Base-by-base conservation (phyloP, 2,113 vertebrate species). In the Tetraodon nigroviridis region DNA sequence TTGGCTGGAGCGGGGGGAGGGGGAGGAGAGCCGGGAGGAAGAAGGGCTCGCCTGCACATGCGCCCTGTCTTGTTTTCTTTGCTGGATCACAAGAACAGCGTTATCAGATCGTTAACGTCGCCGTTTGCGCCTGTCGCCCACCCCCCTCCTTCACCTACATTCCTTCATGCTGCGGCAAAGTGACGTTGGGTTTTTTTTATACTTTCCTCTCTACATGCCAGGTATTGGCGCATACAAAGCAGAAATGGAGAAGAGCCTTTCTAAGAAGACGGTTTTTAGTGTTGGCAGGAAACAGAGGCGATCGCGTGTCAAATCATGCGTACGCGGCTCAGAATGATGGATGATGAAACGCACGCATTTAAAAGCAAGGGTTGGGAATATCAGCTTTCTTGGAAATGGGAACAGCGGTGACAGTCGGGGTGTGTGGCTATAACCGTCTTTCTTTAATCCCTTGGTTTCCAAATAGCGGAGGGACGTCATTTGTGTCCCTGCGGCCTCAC, bases 1-100 rank as follows among this genome's bases (percentile, higher is more conserved):
- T 91, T 91, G 89, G 91, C 59, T 61, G 42, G 19, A 48, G 8
- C 10, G 6, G 80, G 60, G 66, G 79, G 69, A 69, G 86, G 84
- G 58, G 62, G 76, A 68, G 69, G 75, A 54, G 37, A 41, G 50
- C 18, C 51, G 66, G 82, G 83, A 54, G 76, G 78, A 47, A 57
- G 51, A 14, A 21, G 7, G 11, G 46, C 29, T 24, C 13, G 62
- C 64, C 58, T 70, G 82, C 72, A 75, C 86, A 84, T 86, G 76
- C 57, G 74, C 73, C 20, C 50, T 66, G 63, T 40, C 76, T 86
- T 87, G 86, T 89, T 87, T 86, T 84, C 67, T 18, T 76, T 73
- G 62, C 48, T 66, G 55, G 48, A 75, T 87, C 80, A 71, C 67
- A 71, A 45, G 75, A 75, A 73, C 79, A 70, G 64, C 83, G 80